Evolutionary conservation across 1,140 invertebrate species (phyloP), one percentile per base, ranked within the genome.

Genomic region (Epicauta chinensis): DNA sequence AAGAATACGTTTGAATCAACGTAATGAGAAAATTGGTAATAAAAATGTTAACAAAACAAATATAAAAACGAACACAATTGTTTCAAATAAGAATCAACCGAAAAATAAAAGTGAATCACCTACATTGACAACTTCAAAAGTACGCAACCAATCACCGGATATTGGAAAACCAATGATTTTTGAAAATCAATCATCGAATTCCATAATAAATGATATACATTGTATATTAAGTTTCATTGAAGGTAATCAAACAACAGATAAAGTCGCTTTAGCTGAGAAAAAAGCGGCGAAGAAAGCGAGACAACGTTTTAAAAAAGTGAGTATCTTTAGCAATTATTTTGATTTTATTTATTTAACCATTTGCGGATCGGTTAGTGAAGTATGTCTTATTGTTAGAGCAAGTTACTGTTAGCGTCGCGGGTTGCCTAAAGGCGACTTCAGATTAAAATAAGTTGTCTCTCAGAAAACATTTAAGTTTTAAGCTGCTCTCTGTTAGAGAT

Each of bases 1-100:
- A 35, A 67, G 73, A 39, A 73, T 70, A 45, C 72, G 74, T 46
- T 58, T 75, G 13, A 66, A 69, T 31, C 71, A 74, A 49, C 58
- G 60, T 15, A 63, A 60, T 16, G 58, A 59, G 54, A 65, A 51
- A 39, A 47, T 49, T 3, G 43, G 44, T 29, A 51, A 47, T 34
- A 34, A 34, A n/a, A 34, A 34, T 34, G 3, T 10, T 3, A 12
- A 11, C 3, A 34, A 34, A n/a, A 12, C 12, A 34, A 34, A 11
- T 34, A 0, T 11, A 42, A 13, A 15, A 17, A 17, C 37, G n/a
- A n/a, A n/a, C n/a, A n/a, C n/a, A n/a, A n/a, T n/a, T n/a, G n/a
- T n/a, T n/a, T n/a, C n/a, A 34, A 40, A 32, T 9, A 44, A 16
- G 2, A 31, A 36, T 39, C 15, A 56, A 34, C 15, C 52, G 16